phyloP scores from a whole-genome alignment of 2,888 invertebrate genomes.

The Andrena bucephala region DNA sequence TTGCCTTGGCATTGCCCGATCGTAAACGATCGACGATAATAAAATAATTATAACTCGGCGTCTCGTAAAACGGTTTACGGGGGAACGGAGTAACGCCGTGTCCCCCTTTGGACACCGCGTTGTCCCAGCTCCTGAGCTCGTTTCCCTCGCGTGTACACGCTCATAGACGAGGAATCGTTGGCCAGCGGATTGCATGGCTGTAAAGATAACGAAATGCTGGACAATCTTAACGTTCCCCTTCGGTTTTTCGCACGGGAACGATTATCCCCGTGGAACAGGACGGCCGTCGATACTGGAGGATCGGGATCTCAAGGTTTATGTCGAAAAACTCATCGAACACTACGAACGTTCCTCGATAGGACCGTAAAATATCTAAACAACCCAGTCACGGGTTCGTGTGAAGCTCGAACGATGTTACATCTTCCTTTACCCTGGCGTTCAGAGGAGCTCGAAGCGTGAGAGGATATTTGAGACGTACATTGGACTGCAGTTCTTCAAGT shows the following conservation, averaged over 20 bases:
- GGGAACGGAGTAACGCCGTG: slow-evolving; percentile 21
- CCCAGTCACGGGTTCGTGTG: not conserved
- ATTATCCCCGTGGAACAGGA: slow-evolving; percentile 52
- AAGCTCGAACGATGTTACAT: slow-evolving; percentile 2
- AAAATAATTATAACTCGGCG: slow-evolving; percentile 82
- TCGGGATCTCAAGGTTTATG: slow-evolving; percentile 15
- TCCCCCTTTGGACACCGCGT: slow-evolving; percentile 40
- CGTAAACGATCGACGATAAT: slow-evolving; percentile 83
- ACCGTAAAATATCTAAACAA: slow-evolving; percentile 24
- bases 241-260: slow-evolving; percentile 70
- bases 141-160: slow-evolving; percentile 46
- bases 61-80: slow-evolving; percentile 76
- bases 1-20: slow-evolving; percentile 80
- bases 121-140: slow-evolving; percentile 47
- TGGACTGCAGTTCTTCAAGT: no score
- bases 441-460: not conserved
- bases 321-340: slow-evolving; percentile 36
- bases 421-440: slow-evolving; percentile 12
- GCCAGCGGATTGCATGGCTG: slow-evolving; percentile 65
- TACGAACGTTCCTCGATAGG: not conserved
- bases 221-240: slow-evolving; percentile 72
- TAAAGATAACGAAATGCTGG: slow-evolving; percentile 80
- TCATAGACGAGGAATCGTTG: slow-evolving; percentile 62
- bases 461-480: not conserved
- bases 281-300: slow-evolving; percentile 44